Conservation (phyloP, 2,888 invertebrate genomes). For the Timema podura region DNA sequence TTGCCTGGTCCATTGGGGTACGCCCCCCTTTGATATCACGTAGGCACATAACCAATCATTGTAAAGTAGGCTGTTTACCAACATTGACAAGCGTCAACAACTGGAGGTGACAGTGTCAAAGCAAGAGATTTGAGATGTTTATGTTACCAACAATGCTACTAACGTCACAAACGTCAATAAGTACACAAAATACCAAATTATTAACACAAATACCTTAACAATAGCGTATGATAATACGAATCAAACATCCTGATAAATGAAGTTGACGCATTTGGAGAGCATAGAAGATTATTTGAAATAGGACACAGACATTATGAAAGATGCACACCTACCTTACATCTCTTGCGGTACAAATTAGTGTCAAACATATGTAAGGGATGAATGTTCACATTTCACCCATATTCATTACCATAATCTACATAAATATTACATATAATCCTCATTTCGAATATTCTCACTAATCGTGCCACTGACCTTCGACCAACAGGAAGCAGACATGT, state of each 20-base stretch:
- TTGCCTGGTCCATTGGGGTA: conserved; percentile 17
- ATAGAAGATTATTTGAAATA: conserved; percentile 4
- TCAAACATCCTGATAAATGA: conserved; percentile 13
- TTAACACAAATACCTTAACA: too few species aligned
- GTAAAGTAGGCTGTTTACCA: conserved; percentile 32
- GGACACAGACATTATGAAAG: neutral
- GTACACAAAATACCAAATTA: too few species aligned
- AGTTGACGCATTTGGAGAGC: conserved; percentile 22
- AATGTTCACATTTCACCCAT: conserved; percentile 26
- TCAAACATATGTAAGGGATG: neutral
- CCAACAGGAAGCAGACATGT: conserved; percentile 37
- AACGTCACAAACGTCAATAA: too few species aligned
- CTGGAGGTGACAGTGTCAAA: conserved; percentile 23
- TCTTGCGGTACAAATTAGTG: neutral
- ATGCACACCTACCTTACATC: conserved; percentile 8
- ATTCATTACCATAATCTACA: conserved; percentile 27
- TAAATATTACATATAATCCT: conserved; percentile 25
- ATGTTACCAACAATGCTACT: neutral
- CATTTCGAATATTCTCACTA: conserved; percentile 32
- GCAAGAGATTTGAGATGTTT: conserved; percentile 9
- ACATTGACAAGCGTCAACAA: conserved; percentile 31
- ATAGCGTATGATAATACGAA: neutral
- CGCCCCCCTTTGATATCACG: conserved; percentile 26
- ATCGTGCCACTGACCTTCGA: conserved; percentile 43
- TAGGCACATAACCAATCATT: conserved; percentile 24